These are phyloP conservation scores for Siphamia tubifer DNA, from an alignment of 2,113 vertebrate species.

Conservation along the genomic window DNA sequence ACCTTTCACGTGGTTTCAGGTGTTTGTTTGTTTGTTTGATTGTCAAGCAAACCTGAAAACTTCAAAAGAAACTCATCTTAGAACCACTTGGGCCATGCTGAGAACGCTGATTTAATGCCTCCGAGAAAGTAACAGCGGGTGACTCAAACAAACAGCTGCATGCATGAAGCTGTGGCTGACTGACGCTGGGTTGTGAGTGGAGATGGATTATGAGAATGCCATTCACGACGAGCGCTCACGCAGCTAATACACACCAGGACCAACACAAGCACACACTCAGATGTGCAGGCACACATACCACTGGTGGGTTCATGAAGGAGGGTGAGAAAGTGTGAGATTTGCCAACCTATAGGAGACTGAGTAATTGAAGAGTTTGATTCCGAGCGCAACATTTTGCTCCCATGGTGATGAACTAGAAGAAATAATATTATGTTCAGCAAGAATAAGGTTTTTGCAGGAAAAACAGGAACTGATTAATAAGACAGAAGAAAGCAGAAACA, in stretches of 20 bases:
- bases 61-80: conserved; percentile 54
- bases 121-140: conserved; percentile 8
- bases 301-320: conserved; percentile 80
- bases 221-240: conserved; percentile 64
- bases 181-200: conserved; percentile 73
- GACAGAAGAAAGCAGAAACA: conserved; percentile 28
- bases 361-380: conserved; percentile 99
- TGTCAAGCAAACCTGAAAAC: conserved; percentile 52
- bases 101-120: not conserved
- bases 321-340: conserved; percentile 93
- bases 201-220: conserved; percentile 76
- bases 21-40: conserved; percentile 25
- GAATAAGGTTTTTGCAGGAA: conserved; percentile 52
- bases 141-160: conserved; percentile 58
- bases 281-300: conserved; percentile 82
- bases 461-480: conserved; percentile 41
- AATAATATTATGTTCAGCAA: conserved; percentile 89
- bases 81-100: conserved; percentile 31
- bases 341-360: conserved; percentile 99
- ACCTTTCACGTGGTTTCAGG: not conserved
- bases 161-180: conserved; percentile 59
- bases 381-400: conserved; percentile 99
- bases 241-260: conserved; percentile 50
- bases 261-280: conserved; percentile 67
- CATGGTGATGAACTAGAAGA: conserved; percentile 99